These are phyloP conservation scores for Cosmia trapezina DNA, from an alignment of 2,888 invertebrate species.

Conservation along the genomic window DNA sequence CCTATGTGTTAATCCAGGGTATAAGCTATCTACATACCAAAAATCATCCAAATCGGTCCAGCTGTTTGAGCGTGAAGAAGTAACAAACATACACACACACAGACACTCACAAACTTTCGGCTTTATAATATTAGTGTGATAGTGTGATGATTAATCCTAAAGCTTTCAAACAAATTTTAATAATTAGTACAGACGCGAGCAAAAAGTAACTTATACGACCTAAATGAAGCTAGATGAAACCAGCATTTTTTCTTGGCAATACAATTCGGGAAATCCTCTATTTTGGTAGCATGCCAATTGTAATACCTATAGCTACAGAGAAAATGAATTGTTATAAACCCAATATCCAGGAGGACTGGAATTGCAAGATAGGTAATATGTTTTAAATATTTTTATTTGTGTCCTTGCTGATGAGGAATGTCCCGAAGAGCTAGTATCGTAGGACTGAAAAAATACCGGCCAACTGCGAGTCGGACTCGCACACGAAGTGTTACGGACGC, in stretches of 20 bases:
- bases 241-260: slow-evolving; percentile 80
- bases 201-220: slow-evolving; percentile 59
- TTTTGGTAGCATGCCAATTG: slow-evolving; percentile 78
- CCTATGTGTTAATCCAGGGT: too few species aligned
- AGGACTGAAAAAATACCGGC: background rate
- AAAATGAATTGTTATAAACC: slow-evolving; percentile 76
- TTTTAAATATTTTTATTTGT: slow-evolving; percentile 60
- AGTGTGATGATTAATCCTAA: background rate
- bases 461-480: too few species aligned
- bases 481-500: too few species aligned
- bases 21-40: too few species aligned
- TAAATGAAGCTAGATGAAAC: slow-evolving; percentile 69
- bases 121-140: too few species aligned
- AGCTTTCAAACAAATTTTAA: slow-evolving; percentile 30
- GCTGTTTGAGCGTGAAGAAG: too few species aligned
- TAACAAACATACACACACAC: too few species aligned
- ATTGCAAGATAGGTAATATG: slow-evolving; percentile 52
- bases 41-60: too few species aligned
- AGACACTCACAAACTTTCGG: too few species aligned
- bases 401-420: slow-evolving; percentile 13
- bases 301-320: slow-evolving; percentile 76
- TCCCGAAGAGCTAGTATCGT: background rate
- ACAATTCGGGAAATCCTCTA: slow-evolving; percentile 70
- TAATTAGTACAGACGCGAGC: slow-evolving; percentile 45
- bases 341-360: slow-evolving; percentile 54